These are phyloP conservation scores for Apogon hyalosoma DNA, from an alignment of 2,797 vertebrate genomes.

Conservation along the genomic window DNA sequence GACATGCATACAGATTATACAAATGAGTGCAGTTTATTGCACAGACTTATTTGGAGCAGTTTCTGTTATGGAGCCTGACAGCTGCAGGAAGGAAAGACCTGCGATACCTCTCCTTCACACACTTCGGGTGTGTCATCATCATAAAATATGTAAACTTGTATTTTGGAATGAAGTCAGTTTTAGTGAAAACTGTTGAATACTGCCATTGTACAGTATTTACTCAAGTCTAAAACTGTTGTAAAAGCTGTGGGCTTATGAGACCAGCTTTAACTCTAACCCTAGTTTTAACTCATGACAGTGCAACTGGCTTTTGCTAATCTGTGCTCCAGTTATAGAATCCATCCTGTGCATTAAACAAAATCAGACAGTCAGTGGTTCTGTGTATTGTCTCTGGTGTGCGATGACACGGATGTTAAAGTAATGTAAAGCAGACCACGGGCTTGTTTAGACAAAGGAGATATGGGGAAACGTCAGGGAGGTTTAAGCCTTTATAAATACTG, in stretches of 20 bases:
- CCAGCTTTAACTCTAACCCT: too few species aligned
- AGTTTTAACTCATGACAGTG: neutral
- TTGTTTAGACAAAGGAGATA: slow-evolving; percentile 67
- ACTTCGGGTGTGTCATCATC: too few species aligned
- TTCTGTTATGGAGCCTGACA: too few species aligned
- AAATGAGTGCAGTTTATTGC: too few species aligned
- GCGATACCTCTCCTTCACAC: too few species aligned
- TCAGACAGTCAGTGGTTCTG: slow-evolving; percentile 38
- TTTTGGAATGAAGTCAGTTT: too few species aligned
- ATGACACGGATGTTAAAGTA: slow-evolving; percentile 42
- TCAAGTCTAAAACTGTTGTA: neutral
- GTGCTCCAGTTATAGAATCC: slow-evolving; percentile 19
- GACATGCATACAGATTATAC: too few species aligned
- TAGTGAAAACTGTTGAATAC: neutral
- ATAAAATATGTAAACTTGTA: too few species aligned
- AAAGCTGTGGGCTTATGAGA: neutral
- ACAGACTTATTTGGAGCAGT: too few species aligned
- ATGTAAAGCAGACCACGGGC: slow-evolving; percentile 50
- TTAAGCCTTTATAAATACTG: slow-evolving; percentile 55
- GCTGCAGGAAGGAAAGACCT: too few species aligned
- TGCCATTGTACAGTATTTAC: slow-evolving; percentile 9
- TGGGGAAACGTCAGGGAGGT: slow-evolving; percentile 34
- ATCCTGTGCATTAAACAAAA: slow-evolving; percentile 36
- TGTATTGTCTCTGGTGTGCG: slow-evolving; percentile 44
- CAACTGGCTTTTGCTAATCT: slow-evolving; percentile 14